Conservation (phyloP, 2,888 invertebrate species). For the Leptura quadrifasciata region DNA sequence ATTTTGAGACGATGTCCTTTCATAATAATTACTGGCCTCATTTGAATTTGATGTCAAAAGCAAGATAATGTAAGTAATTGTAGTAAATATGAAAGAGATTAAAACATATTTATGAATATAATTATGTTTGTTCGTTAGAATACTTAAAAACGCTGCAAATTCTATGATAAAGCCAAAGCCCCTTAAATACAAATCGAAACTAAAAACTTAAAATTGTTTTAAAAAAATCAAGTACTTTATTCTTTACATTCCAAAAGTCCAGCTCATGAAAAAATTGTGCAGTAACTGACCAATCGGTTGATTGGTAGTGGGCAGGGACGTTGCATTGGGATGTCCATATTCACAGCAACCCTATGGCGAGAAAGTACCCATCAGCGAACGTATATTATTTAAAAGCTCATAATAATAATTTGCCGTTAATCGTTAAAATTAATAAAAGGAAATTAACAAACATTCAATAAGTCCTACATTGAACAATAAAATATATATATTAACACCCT, state of each 20-base stretch:
- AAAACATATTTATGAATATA: not conserved
- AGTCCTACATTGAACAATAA: constrained; percentile 46
- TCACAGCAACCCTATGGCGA: constrained; percentile 73
- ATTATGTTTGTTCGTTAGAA: not conserved
- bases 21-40: not conserved
- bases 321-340: constrained; percentile 68
- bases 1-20: not conserved
- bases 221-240: constrained; percentile 62
- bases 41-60: not conserved
- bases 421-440: constrained; percentile 26
- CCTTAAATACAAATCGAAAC: constrained; percentile 33
- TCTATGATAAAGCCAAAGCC: constrained; percentile 42
- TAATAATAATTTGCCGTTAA: constrained; percentile 33
- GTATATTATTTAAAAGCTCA: constrained; percentile 43
- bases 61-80: not conserved
- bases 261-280: constrained; percentile 65
- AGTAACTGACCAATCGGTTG: constrained; percentile 69
- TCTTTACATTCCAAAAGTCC: constrained; percentile 65
- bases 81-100: not conserved
- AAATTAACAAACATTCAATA: constrained; percentile 47
- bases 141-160: constrained; percentile 31
- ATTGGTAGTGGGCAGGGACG: constrained; percentile 67
- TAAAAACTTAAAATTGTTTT: constrained; percentile 44
- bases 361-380: constrained; percentile 73
- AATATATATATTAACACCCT: constrained; percentile 52